Conservation (phyloP, 2,888 invertebrate genomes). For the Brassicogethes aeneus region DNA sequence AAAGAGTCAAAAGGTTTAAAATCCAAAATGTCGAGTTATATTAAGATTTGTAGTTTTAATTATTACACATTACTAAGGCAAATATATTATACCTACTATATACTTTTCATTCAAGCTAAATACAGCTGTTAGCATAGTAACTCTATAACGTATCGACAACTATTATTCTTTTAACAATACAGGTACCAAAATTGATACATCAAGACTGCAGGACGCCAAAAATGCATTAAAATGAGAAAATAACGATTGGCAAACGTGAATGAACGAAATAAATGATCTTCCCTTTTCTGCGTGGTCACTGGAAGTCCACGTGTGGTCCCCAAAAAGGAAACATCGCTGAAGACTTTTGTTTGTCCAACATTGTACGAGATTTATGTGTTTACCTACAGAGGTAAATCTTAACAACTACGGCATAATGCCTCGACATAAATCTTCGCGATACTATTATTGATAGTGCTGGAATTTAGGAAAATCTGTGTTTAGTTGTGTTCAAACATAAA, state of each 20-base stretch:
- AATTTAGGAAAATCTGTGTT: background rate
- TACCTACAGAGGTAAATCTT: slow-evolving; percentile 13
- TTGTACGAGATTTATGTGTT: slow-evolving; percentile 23
- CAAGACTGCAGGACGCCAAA: slow-evolving; percentile 3
- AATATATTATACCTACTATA: no score
- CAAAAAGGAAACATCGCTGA: slow-evolving; percentile 11
- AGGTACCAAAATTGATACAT: slow-evolving; percentile 10
- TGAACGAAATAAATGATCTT: slow-evolving; percentile 1
- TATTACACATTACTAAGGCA: no score
- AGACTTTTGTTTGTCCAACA: slow-evolving; percentile 18
- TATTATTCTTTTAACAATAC: no score
- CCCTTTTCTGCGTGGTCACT: slow-evolving; percentile 16
- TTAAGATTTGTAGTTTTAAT: no score
- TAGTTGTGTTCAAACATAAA: no score
- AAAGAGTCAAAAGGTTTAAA: no score
- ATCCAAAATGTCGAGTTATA: no score
- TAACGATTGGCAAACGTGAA: slow-evolving; percentile 8
- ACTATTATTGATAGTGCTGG: background rate
- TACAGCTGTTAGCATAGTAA: no score
- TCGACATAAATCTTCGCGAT: background rate
- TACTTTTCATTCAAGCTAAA: no score
- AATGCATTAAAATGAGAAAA: slow-evolving; percentile 8
- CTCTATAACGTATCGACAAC: no score
- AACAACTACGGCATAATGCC: slow-evolving; percentile 3
- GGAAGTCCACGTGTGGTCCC: slow-evolving; percentile 22